These are phyloP conservation scores for Euura saliciscinereae DNA, from an alignment of 1,140 invertebrate species.

Conservation along the genomic window DNA sequence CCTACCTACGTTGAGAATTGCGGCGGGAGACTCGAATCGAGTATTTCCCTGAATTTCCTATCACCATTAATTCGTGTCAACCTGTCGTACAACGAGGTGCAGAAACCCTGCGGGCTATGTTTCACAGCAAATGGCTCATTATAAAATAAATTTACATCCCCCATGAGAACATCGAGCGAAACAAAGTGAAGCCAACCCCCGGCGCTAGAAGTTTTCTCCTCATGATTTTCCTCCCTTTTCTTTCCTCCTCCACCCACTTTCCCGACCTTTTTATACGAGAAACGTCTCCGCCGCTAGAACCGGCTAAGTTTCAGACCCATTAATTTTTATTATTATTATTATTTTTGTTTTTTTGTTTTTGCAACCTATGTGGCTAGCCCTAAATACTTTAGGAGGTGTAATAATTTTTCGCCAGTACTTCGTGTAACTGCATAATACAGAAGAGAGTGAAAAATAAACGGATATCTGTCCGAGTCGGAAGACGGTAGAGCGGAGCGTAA, in stretches of 20 bases:
- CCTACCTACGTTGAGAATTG: not conserved
- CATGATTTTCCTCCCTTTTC: too few species aligned
- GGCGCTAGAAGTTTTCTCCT: too few species aligned
- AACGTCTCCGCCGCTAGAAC: too few species aligned
- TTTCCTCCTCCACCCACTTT: too few species aligned
- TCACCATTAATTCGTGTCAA: not conserved
- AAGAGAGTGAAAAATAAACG: not conserved
- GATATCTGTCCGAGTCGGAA: not conserved
- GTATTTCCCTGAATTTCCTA: conserved; percentile 1
- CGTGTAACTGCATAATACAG: not conserved
- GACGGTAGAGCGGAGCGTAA: not conserved
- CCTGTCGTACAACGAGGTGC: not conserved
- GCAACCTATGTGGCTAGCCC: too few species aligned
- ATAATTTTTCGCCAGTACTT: not conserved
- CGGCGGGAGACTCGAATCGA: not conserved
- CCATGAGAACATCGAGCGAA: not conserved
- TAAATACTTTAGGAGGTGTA: too few species aligned
- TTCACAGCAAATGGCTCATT: not conserved
- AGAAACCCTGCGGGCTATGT: not conserved
- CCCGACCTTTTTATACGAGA: too few species aligned
- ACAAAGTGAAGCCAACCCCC: not conserved
- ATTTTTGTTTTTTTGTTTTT: not conserved
- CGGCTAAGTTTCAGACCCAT: too few species aligned
- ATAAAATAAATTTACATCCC: not conserved
- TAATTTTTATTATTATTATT: not conserved